These are phyloP conservation scores for Cinara cedri DNA, from an alignment of 2,888 invertebrate genomes.

Conservation along the genomic window DNA sequence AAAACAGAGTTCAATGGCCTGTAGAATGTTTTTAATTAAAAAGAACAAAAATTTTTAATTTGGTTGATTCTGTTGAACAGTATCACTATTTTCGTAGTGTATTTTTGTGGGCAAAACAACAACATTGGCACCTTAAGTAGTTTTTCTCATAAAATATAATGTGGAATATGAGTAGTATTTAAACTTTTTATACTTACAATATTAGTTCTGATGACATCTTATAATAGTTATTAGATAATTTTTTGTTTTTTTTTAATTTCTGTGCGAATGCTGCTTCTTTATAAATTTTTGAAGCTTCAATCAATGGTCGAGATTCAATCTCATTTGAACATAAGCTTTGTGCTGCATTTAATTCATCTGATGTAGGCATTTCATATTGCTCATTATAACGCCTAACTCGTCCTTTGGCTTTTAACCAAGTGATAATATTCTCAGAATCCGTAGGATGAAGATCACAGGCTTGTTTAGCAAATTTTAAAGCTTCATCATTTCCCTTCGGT, in stretches of 20 bases:
- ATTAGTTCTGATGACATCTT: conserved; percentile 9
- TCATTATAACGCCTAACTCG: conserved; percentile 32
- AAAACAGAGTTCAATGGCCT: no score
- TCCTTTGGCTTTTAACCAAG: conserved; percentile 53
- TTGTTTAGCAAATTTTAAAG: conserved; percentile 16
- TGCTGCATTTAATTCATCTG: conserved; percentile 6
- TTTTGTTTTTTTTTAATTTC: not conserved
- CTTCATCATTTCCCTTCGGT: conserved; percentile 32
- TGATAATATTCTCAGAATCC: conserved; percentile 24
- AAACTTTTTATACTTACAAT: not conserved
- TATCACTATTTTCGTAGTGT: no score
- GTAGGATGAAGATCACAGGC: conserved; percentile 19
- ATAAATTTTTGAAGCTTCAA: conserved; percentile 29
- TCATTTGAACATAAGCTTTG: not conserved
- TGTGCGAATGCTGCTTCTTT: conserved; percentile 3
- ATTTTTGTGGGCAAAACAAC: no score
- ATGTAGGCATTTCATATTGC: not conserved
- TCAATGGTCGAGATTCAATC: not conserved
- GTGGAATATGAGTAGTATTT: no score
- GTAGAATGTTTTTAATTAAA: no score
- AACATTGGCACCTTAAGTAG: no score
- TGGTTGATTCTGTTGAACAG: no score
- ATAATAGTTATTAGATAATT: conserved; percentile 16
- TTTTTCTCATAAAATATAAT: no score
- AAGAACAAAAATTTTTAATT: no score